Evolutionary conservation across 2,888 invertebrate genomes (phyloP).

Genomic region (Apoda limacodes): DNA sequence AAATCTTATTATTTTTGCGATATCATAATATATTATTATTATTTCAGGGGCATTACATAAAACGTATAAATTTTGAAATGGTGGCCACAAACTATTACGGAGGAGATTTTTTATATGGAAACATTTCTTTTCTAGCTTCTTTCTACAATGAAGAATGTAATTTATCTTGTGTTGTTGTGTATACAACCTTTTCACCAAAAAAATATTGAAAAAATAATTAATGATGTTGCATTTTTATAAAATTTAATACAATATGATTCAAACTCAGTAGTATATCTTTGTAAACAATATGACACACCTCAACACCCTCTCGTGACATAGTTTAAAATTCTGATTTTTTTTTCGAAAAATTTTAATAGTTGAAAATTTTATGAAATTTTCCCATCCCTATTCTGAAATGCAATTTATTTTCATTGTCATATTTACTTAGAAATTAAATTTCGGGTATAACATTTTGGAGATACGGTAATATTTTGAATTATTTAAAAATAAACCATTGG

Average conservation of each 20-base stretch:
- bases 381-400: too few species aligned
- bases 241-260: too few species aligned
- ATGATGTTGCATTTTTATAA: too few species aligned
- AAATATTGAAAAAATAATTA: slow-evolving; percentile 1
- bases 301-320: too few species aligned
- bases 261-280: too few species aligned
- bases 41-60: slow-evolving; percentile 30
- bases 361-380: slow-evolving; percentile 1
- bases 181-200: slow-evolving; percentile 28
- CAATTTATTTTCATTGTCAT: too few species aligned
- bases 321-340: not conserved
- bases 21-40: not conserved
- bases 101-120: slow-evolving; percentile 33
- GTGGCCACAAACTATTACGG: slow-evolving; percentile 29
- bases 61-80: slow-evolving; percentile 25
- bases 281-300: too few species aligned
- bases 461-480: too few species aligned
- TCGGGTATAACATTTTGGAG: too few species aligned
- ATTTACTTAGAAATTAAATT: too few species aligned
- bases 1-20: too few species aligned
- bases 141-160: slow-evolving; percentile 35
- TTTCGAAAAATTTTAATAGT: slow-evolving; percentile 2
- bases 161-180: slow-evolving; percentile 30
- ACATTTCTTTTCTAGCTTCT: slow-evolving; percentile 26
- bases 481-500: too few species aligned